Evolutionary conservation across 2,113 vertebrate genomes (phyloP), one percentile per base, ranked within the genome.

Genomic region (Notechis scutatus): DNA sequence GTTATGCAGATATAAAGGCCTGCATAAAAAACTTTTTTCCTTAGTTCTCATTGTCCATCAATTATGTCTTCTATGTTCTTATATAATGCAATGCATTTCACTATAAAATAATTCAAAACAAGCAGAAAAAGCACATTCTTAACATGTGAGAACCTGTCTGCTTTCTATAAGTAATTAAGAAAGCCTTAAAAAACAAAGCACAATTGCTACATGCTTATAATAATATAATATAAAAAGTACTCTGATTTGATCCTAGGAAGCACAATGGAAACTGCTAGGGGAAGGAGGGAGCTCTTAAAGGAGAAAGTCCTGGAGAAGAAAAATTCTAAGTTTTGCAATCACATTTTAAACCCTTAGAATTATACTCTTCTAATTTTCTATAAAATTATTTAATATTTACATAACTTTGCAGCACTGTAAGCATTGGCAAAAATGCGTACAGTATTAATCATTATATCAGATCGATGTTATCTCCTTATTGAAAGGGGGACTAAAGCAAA

Each of bases 321-420:
- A 55, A 47, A n/a, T 4, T 29, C 24, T 1, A 52, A 87, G 21
- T 61, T 39, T 8, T 54, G 86, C 86, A 54, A 29, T 42, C 85
- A 87, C 55, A 11, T 29, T 59, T 47, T 42, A 14, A 87, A 18
- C 6, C n/a, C 24, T 54, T 85, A 23, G 15, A n/a, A 34, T 34
- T 56, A 50, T 56, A 64, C 45, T 7, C 5, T 88, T 54, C 52
- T 93, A 95, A 64, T 9, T 1, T 3, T 94, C 89, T 85, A 91
- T 57, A 93, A 95, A 93, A 81, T 39, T 81, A 88, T 88, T 54
- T 39, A 23, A 21, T 56, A 86, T 57, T 86, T 45, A n/a, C 45
- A n/a, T 21, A 87, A 59, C 57, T 11, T 7, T 5, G 86, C 34
- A 74, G 12, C 2, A 34, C 34, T 39, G 20, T n/a, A 21, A 24